Conservation (phyloP, 2,797 vertebrate species). For the Malurus leucopterus region DNA sequence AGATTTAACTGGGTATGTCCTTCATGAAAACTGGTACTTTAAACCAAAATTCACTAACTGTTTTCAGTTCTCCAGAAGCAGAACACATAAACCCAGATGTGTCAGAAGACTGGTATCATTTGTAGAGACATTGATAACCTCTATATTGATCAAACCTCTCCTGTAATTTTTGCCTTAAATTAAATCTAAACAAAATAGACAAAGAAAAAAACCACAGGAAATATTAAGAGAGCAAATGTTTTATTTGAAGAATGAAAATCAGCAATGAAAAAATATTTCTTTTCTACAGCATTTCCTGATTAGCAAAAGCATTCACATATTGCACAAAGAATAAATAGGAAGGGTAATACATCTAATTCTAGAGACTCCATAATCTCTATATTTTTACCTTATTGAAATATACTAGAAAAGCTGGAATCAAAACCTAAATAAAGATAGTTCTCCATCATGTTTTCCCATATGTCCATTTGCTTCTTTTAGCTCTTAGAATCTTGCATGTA, state of each 20-base stretch:
- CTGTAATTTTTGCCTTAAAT: not conserved
- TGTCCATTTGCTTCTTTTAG: not conserved
- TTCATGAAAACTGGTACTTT: not conserved
- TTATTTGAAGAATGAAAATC: not conserved
- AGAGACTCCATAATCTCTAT: not conserved
- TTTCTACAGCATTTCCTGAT: not conserved
- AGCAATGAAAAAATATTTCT: not conserved
- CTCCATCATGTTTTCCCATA: not conserved
- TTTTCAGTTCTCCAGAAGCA: not conserved
- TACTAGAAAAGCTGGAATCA: not conserved
- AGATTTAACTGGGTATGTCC: not conserved
- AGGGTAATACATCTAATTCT: not conserved
- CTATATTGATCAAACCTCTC: rapidly evolving
- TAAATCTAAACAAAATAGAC: not conserved
- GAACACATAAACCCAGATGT: not conserved
- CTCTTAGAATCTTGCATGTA: not conserved
- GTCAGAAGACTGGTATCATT: not conserved
- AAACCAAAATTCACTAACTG: not conserved
- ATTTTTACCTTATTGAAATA: not conserved
- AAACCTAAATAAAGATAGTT: not conserved
- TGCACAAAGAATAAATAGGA: not conserved
- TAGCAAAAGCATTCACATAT: not conserved
- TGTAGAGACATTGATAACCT: not conserved
- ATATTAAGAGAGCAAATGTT: not conserved
- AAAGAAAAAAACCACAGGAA: not conserved